Conservation (phyloP, 37 sponge, comb jelly and placozoan species). For the Corticium candelabrum region DNA sequence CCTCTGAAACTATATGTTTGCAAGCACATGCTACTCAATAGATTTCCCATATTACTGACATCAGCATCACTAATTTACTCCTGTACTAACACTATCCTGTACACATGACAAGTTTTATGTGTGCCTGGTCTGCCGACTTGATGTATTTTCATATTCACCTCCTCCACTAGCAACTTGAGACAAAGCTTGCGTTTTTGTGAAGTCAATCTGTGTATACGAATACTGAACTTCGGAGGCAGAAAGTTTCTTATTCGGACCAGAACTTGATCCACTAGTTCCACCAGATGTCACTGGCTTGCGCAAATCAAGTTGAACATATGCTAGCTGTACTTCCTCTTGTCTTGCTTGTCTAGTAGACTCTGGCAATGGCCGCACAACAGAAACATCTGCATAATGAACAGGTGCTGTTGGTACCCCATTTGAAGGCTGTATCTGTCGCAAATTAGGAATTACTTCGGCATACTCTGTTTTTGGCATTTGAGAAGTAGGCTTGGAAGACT, state of each 20-base stretch:
- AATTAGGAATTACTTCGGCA: background rate
- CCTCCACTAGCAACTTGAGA: background rate
- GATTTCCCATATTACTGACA: too few species aligned
- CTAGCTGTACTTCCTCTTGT: too few species aligned
- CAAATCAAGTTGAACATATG: too few species aligned
- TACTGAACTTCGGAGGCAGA: background rate
- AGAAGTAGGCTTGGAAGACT: background rate
- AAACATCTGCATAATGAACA: background rate
- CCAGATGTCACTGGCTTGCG: too few species aligned
- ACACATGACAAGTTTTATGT: background rate
- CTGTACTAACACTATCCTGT: too few species aligned
- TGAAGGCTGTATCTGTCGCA: background rate
- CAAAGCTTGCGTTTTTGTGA: background rate
- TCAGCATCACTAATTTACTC: too few species aligned
- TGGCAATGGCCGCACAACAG: too few species aligned
- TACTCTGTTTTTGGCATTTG: background rate
- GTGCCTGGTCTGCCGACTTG: background rate
- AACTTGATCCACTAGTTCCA: slow-evolving; percentile 2
- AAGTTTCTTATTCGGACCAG: background rate
- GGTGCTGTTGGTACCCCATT: too few species aligned
- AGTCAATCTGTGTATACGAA: background rate
- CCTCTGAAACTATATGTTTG: too few species aligned
- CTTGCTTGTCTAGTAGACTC: too few species aligned
- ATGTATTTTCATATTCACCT: background rate
- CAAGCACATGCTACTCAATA: too few species aligned